phyloP scores from a whole-genome alignment of 2,113 vertebrate genomes.

The Chunga burmeisteri region DNA sequence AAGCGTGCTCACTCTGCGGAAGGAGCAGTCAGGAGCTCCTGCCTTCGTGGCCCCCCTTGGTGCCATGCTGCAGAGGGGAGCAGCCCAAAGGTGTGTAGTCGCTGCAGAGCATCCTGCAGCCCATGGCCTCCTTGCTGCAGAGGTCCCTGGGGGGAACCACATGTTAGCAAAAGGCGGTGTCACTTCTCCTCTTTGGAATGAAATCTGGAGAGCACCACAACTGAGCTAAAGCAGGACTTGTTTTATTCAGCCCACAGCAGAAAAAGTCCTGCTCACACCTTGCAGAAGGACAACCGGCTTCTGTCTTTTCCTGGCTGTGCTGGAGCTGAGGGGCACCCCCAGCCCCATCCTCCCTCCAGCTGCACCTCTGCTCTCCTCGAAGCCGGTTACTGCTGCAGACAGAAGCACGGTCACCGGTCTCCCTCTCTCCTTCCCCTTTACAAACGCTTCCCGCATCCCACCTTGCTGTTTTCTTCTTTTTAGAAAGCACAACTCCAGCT shows the following conservation, averaged over 20 bases:
- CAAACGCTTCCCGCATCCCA: background rate
- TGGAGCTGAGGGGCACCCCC: background rate
- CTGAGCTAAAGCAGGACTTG: background rate
- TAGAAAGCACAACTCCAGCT: background rate
- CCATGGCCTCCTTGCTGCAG: background rate
- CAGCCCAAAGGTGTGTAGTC: background rate
- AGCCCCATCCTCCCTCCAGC: background rate
- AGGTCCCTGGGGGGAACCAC: background rate
- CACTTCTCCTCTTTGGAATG: background rate
- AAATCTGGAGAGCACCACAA: background rate
- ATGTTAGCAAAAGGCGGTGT: background rate
- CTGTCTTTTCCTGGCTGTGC: background rate
- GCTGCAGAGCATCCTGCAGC: background rate
- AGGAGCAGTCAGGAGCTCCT: background rate
- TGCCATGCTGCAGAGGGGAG: background rate
- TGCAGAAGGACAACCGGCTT: background rate
- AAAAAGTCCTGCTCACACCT: too few species aligned
- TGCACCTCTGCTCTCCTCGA: background rate
- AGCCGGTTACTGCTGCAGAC: background rate
- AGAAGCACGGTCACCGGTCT: background rate
- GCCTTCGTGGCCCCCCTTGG: rapidly evolving
- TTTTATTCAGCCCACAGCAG: background rate
- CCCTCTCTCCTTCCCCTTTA: background rate
- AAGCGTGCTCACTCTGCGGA: background rate
- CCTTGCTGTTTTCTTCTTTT: background rate